phyloP scores from a whole-genome alignment of 2,797 vertebrate genomes.

The Paratrypauchen microcephalus region DNA sequence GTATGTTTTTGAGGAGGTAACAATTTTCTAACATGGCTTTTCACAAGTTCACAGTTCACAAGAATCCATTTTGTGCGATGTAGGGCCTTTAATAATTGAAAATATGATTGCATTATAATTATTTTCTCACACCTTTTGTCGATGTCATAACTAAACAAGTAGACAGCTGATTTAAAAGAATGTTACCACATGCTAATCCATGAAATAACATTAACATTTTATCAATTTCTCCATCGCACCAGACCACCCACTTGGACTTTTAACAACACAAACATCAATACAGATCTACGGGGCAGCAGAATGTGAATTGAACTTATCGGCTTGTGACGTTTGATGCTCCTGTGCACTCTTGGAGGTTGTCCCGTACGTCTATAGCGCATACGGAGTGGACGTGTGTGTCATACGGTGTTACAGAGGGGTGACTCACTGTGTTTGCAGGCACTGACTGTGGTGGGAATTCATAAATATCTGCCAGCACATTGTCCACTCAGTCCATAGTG shows the following conservation, averaged over 20 bases:
- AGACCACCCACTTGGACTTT: constrained; percentile 13
- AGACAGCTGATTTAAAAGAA: not conserved
- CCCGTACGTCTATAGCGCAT: constrained; percentile 6
- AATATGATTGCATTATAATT: too few species aligned
- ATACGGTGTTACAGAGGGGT: constrained; percentile 19
- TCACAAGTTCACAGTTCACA: too few species aligned
- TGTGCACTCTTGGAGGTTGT: not conserved
- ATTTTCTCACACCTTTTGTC: too few species aligned
- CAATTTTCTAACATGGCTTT: too few species aligned
- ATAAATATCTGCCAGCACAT: constrained; percentile 41
- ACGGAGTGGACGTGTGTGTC: not conserved
- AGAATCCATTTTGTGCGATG: too few species aligned
- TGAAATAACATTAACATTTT: not conserved
- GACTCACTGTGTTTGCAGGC: constrained; percentile 43
- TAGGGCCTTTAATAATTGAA: too few species aligned
- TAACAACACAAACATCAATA: constrained; percentile 19
- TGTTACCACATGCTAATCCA: not conserved
- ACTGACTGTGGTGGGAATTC: constrained; percentile 32
- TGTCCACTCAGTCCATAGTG: constrained; percentile 32
- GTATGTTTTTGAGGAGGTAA: too few species aligned
- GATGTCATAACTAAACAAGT: too few species aligned
- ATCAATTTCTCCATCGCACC: constrained; percentile 8
- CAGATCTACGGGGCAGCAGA: constrained; percentile 21
- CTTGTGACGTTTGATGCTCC: constrained; percentile 26
- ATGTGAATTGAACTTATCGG: constrained; percentile 9